Evolutionary conservation across 2,888 invertebrate genomes (phyloP), one percentile per base, ranked within the genome.

Genomic region (Stratiomys singularior): DNA sequence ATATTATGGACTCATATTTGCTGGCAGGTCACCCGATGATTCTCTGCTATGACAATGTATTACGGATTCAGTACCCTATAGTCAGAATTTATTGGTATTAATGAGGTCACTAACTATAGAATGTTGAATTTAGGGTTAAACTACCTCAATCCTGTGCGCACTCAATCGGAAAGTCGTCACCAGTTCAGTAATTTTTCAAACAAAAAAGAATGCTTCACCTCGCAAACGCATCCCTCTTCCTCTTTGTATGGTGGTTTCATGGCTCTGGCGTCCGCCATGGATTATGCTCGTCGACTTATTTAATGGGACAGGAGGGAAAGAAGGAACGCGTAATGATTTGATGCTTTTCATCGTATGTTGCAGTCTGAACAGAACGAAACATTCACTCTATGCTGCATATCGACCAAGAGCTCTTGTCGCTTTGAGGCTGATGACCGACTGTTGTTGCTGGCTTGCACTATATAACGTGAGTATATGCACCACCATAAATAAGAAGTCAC

Each of bases 401-500:
- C 52, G 52, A 52, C 52, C 52, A 52, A 52, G 52, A 4, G 52
- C 52, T 52, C n/a, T 9, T 52, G 52, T 52, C 52, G 52, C 52
- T 52, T 52, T 52, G 52, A 64, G 80, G 80, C 80, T 80, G 80
- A 80, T 80, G 80, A 80, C 80, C 80, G 80, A 80, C 76, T 80
- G 71, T 37, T 71, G 72, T 63, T 76, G 74, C 63, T 46, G 21
- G 47, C 76, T 3, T 77, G 79, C 74, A 76, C 78, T 64, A 78
- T 72, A 78, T 78, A 76, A 60, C 60, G 76, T 66, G 67, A 67
- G 63, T n/a, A 67, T 52, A 66, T 69, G 56, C 67, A 77, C n/a
- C 60, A 25, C 56, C 67, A 56, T 44, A n/a, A n/a, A n/a, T n/a
- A 46, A 66, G 44, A 64, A 37, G 37, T 76, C 67, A 69, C 71